Percentiles rank a stretch among this genome's conserved stretches.
phyloP scores from a whole-genome alignment of 2,797 vertebrate species.

The Cossypha dichroa region DNA sequence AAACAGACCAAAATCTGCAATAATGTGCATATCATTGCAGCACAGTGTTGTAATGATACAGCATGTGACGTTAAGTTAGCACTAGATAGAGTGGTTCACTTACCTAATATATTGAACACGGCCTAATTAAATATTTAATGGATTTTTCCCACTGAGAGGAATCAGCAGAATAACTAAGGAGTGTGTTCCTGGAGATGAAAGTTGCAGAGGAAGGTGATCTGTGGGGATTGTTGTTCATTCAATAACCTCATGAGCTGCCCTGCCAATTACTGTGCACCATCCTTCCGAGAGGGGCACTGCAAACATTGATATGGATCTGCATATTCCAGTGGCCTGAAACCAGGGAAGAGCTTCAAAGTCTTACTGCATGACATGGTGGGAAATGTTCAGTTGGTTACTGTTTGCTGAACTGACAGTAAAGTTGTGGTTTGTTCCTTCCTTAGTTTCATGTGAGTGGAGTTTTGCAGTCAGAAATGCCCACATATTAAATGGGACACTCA shows the following conservation, averaged over 20 bases:
- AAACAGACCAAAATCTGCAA: neutral
- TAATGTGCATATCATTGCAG: neutral
- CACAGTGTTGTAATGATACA: neutral
- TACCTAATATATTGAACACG: neutral
- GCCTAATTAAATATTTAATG: constrained; percentile 56
- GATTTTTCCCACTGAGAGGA: neutral
- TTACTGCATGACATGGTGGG: neutral
- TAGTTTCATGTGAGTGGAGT: neutral
- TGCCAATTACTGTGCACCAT: neutral
- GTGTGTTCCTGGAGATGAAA: neutral
- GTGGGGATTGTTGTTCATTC: neutral
- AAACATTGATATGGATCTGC: neutral
- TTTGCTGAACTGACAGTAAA: neutral
- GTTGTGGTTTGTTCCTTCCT: neutral
- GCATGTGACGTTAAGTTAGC: neutral
- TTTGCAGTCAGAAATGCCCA: neutral
- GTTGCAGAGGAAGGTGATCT: neutral
- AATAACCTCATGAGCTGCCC: neutral
- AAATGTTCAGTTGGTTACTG: neutral
- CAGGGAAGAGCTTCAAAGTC: neutral
- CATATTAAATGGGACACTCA: neutral
- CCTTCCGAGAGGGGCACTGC: neutral
- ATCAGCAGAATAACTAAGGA: constrained; percentile 28
- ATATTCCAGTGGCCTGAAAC: neutral
- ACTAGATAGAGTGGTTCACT: neutral